phyloP scores from a whole-genome alignment of 2,888 invertebrate genomes.

The Oscheius sp. region DNA sequence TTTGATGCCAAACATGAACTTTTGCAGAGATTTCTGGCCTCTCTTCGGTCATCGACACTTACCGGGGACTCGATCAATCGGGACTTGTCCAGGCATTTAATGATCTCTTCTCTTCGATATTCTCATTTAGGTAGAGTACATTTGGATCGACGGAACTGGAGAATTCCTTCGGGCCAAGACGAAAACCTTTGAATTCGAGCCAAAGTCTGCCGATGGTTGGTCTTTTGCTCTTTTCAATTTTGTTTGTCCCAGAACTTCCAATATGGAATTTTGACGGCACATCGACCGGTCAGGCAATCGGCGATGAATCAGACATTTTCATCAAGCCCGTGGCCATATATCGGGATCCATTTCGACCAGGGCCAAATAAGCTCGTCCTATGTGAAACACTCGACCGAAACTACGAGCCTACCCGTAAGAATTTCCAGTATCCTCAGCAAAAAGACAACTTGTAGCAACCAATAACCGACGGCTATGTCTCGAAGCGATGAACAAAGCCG shows the following conservation, averaged over 20 bases:
- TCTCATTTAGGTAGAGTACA: conserved; percentile 81
- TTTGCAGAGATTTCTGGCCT: conserved; percentile 48
- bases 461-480: conserved; percentile 75
- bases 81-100: conserved; percentile 44
- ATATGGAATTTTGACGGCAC: conserved; percentile 75
- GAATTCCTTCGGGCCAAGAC: conserved; percentile 88
- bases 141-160: conserved; percentile 94
- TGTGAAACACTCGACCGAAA: conserved; percentile 64
- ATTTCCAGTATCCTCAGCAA: too few species aligned
- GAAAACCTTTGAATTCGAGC: conserved; percentile 85
- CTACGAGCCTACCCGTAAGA: conserved; percentile 61
- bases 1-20: background rate
- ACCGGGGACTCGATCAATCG: conserved; percentile 51
- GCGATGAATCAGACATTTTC: conserved; percentile 82
- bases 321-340: conserved; percentile 87
- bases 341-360: conserved; percentile 82
- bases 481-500: conserved; percentile 75
- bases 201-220: conserved; percentile 78
- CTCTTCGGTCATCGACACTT: conserved; percentile 41
- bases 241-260: conserved; percentile 74
- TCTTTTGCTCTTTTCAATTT: background rate
- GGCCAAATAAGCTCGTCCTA: conserved; percentile 63
- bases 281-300: conserved; percentile 74
- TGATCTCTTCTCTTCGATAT: background rate
- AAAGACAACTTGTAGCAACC: conserved; percentile 64